Evolutionary conservation across 2,113 vertebrate genomes (phyloP), one percentile per base, ranked within the genome.

Genomic region (Onychostruthus taczanowskii): DNA sequence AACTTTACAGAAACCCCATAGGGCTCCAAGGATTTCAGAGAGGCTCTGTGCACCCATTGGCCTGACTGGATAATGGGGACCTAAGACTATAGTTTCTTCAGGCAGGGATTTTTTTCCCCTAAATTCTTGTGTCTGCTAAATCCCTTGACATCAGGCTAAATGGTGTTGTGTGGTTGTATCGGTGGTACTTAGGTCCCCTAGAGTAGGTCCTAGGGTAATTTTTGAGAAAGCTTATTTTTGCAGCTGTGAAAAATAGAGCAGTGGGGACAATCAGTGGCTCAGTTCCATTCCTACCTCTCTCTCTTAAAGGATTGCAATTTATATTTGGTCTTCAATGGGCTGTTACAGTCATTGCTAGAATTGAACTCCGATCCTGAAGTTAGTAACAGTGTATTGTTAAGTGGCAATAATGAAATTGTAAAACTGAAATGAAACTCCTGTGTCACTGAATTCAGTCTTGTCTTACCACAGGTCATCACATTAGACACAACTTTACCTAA

Each of bases 11-110:
- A 55, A 37, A 2, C 5, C 22, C 4, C 14, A 6, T 0, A n/a
- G 13, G 21, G 10, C n/a, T 94, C 39, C 31, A 31, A 67, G 37
- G 22, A 41, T 21, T 81, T 76, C 31, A 59, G 33, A 44, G 50
- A 23, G 6, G 8, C 22, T 63, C 24, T 0, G 0, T 31, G 43
- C 9, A 67, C 30, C 21, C 21, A 4, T 19, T 63, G 24, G 24
- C 18, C 7, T 6, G 9, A 23, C 9, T 89, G 17, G 26, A 11
- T 58, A 22, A 35, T 0, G 2, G 8, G 8, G 19, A 58, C 21
- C 10, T 17, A 50, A 77, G 43, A 35, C 8, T 8, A 0, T 12
- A 21, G 22, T 49, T 87, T 46, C 27, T 70, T 69, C 59, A 76
- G 81, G 30, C 23, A 74, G 44, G 9, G 39, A 61, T 78, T 67